These are phyloP conservation scores for Dreissena polymorpha DNA, from an alignment of 1,140 invertebrate genomes.

Conservation along the genomic window DNA sequence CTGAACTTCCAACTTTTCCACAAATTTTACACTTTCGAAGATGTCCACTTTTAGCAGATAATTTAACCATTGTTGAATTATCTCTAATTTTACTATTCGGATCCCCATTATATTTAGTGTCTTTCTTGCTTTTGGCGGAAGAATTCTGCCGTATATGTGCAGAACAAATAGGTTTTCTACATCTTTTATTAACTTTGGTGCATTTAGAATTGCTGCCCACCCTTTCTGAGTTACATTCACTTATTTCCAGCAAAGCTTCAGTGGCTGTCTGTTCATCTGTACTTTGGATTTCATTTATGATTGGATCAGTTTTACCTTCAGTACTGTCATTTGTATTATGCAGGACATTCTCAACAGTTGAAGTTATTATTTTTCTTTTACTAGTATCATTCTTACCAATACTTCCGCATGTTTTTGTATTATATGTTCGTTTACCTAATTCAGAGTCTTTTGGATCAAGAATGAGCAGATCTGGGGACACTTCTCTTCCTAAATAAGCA, in stretches of 20 bases:
- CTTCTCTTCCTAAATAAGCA: too few relatives aligned
- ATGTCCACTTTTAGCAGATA: too few relatives aligned
- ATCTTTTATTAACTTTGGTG: too few relatives aligned
- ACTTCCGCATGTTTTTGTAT: background rate
- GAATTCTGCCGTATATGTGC: background rate
- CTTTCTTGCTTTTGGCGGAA: background rate
- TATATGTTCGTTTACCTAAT: background rate
- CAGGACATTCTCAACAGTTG: background rate
- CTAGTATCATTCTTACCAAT: background rate
- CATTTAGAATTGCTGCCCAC: background rate
- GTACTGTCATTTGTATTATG: background rate
- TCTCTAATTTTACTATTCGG: too few relatives aligned
- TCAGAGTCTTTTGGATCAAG: too few relatives aligned
- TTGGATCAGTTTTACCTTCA: background rate
- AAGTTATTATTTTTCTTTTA: background rate
- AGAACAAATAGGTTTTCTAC: too few relatives aligned
- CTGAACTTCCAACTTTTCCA: conserved; percentile 7
- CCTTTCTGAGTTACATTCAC: background rate
- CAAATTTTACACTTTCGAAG: background rate
- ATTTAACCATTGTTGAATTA: too few relatives aligned
- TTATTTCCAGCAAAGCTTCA: background rate
- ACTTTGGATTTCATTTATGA: background rate
- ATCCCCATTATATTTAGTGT: background rate
- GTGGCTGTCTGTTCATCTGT: conserved; percentile 1
- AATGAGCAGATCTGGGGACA: too few relatives aligned